phyloP scores from a whole-genome alignment of 2,113 vertebrate genomes.

The Ibidorhyncha struthersii region DNA sequence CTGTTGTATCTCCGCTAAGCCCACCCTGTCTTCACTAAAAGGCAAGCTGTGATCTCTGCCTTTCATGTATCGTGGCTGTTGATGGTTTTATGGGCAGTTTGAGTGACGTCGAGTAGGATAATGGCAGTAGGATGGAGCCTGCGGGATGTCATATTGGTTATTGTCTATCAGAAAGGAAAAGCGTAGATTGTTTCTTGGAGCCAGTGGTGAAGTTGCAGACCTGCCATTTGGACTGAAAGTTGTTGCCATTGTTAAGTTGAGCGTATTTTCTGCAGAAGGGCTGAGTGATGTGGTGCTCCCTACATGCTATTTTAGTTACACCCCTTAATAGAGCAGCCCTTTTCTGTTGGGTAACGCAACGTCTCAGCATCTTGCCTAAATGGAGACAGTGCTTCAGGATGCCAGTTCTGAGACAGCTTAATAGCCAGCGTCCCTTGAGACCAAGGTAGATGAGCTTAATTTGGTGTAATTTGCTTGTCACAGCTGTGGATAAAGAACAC shows the following conservation, averaged over 20 bases:
- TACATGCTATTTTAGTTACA: not conserved
- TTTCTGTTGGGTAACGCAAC: not conserved
- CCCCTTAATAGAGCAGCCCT: not conserved
- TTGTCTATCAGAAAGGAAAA: not conserved
- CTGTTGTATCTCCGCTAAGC: not conserved
- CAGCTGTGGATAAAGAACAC: not conserved
- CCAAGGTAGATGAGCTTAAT: slow-evolving; percentile 28
- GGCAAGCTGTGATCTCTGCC: not conserved
- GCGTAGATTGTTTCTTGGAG: not conserved
- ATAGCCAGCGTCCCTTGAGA: not conserved
- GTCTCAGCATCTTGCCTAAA: not conserved
- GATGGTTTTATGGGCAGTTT: not conserved
- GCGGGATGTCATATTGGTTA: not conserved
- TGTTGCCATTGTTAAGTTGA: not conserved
- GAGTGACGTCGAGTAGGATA: not conserved
- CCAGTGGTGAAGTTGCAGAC: not conserved
- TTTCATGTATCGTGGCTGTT: not conserved
- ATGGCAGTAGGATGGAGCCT: not conserved
- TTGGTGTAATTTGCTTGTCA: slow-evolving; percentile 44
- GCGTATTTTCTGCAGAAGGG: not conserved
- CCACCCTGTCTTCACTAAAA: not conserved
- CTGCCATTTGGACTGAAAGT: not conserved
- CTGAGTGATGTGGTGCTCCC: not conserved
- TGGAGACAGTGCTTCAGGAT: not conserved
- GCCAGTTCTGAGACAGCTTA: not conserved